Base-by-base conservation (phyloP, 2,797 vertebrate genomes). In the Avahi laniger region DNA sequence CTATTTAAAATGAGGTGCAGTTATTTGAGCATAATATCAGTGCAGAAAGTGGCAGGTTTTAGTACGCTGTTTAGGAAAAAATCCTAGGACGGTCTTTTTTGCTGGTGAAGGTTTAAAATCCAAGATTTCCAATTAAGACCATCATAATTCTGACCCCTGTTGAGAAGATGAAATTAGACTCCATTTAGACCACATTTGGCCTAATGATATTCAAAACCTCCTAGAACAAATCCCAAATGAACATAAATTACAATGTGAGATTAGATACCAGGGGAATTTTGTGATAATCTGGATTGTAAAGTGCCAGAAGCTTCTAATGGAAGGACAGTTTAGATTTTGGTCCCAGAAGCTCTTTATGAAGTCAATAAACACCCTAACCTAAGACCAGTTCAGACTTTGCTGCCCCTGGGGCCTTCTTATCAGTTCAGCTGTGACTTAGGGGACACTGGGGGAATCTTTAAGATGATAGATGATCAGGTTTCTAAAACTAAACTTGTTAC, bases 121-220 rank as follows among this genome's bases (percentile, higher is more conserved):
- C n/a, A 54, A 59, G 28, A 50, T 76, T 87, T 89, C 78, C 52
- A 69, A 59, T 50, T 85, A 46, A 81, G 89, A 72, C 48, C 10
- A 0, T 73, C 38, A 2, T 26, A 59, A 76, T 91, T 82, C 83
- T 84, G 86, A 81, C 76, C 63, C 69, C 26, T 52, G 79, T 41
- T 69, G 54, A 94, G 76, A 87, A 94, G 89, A 87, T 94, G 78
- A 90, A 89, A 83, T 96, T 72, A 95, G 80, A 84, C 33, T 83
- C 93, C 61, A 91, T 93, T 93, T 75, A 79, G 54, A 89, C 41
- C 15, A 9, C 78, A 43, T 89, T 94, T 87, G 65, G 57, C 82
- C 86, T 95, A 46, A 92, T 63, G 90, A 52, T 91, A 33, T 83
- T 86, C 35, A 61, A 26, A 43, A 20, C 33, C 35, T 84, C 92